phyloP scores from a whole-genome alignment of 2,113 vertebrate genomes.

The human region DNA sequence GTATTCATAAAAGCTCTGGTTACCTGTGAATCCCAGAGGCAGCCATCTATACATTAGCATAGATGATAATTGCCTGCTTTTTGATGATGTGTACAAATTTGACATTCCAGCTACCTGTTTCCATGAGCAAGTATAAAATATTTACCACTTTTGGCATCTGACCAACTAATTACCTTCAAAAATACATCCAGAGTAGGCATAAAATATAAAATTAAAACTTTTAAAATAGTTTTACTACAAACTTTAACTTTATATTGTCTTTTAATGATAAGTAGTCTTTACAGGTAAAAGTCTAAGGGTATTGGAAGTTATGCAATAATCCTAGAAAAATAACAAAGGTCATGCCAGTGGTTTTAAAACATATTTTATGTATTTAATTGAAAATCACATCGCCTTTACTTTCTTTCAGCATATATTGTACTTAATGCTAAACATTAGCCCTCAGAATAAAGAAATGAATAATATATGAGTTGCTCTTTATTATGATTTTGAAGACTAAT shows the following conservation, averaged over 20 bases:
- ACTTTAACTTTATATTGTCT: conserved; percentile 58
- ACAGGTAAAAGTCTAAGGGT: conserved; percentile 44
- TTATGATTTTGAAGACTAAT: conserved; percentile 76
- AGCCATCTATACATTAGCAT: conserved; percentile 58
- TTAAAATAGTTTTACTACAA: conserved; percentile 26
- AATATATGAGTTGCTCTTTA: conserved; percentile 74
- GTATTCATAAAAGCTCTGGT: conserved; percentile 62
- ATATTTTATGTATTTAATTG: conserved; percentile 65
- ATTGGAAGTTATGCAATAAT: conserved; percentile 13
- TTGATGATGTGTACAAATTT: conserved; percentile 65
- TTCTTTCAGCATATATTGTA: conserved; percentile 38
- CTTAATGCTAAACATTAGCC: conserved; percentile 69
- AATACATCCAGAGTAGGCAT: conserved; percentile 65
- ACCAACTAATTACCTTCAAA: conserved; percentile 75
- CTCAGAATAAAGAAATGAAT: conserved; percentile 74
- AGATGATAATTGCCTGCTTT: conserved; percentile 64
- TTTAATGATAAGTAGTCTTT: conserved; percentile 64
- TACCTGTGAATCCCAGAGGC: conserved; percentile 59
- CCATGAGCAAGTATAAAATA: conserved; percentile 75
- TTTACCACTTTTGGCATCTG: conserved; percentile 71
- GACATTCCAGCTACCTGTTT: conserved; percentile 71
- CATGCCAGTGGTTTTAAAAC: conserved; percentile 51
- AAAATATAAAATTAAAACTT: conserved; percentile 73
- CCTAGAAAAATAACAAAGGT: conserved; percentile 66
- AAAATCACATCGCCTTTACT: conserved; percentile 58